These are phyloP conservation scores for Xylocopa sonorina DNA, from an alignment of 1,140 invertebrate genomes.

Conservation along the genomic window DNA sequence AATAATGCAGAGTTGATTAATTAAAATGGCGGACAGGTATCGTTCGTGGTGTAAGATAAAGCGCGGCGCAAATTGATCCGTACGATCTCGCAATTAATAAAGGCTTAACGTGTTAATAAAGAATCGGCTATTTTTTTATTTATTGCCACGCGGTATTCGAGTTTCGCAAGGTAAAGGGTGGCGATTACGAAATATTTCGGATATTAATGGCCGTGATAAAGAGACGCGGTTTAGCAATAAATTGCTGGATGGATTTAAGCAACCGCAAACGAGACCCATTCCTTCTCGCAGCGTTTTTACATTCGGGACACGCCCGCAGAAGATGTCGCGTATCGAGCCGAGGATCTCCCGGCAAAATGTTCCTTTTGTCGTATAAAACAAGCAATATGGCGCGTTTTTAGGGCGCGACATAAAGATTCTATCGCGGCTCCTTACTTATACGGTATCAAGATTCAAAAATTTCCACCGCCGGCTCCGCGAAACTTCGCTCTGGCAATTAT, in stretches of 20 bases:
- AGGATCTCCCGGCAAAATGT: slow-evolving; percentile 41
- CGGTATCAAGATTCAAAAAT: slow-evolving; percentile 50
- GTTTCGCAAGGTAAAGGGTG: too few species aligned
- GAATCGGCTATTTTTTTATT: too few species aligned
- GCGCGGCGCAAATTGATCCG: too few species aligned
- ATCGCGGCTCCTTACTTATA: slow-evolving; percentile 39
- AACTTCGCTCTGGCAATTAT: slow-evolving; percentile 19
- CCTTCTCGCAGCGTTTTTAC: slow-evolving; percentile 1
- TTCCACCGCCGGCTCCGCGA: slow-evolving; percentile 21
- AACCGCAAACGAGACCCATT: background rate
- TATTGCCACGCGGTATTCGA: too few species aligned
- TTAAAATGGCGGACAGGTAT: background rate
- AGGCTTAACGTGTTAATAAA: too few species aligned
- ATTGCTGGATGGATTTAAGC: background rate
- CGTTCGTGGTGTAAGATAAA: background rate
- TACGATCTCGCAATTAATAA: too few species aligned
- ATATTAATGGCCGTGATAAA: background rate
- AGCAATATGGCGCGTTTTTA: slow-evolving; percentile 50
- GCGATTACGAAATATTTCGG: background rate
- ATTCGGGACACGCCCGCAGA: slow-evolving; percentile 41
- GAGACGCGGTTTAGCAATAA: background rate
- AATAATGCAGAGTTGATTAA: background rate
- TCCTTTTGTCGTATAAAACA: slow-evolving; percentile 48
- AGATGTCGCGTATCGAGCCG: slow-evolving; percentile 42
- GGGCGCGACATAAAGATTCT: slow-evolving; percentile 51